phyloP scores from a whole-genome alignment of 2,888 invertebrate genomes.

The Drosophila peninsularis region DNA sequence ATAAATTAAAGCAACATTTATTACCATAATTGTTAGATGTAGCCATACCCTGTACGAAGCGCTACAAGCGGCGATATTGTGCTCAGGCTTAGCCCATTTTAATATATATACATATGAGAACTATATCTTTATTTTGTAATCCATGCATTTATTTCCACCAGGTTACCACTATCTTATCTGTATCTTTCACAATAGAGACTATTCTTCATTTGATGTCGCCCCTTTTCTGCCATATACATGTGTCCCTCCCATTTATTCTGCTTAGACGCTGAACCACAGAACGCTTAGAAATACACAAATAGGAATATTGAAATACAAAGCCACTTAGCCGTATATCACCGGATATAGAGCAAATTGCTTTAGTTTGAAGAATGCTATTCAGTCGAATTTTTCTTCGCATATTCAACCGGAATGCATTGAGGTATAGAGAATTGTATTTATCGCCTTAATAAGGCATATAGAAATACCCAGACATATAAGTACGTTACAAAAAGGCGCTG shows the following conservation, averaged over 20 bases:
- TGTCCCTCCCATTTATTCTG: not conserved
- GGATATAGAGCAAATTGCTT: conserved; percentile 1
- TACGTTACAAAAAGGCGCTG: conserved; percentile 12
- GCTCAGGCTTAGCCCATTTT: too few species aligned
- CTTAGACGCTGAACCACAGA: not conserved
- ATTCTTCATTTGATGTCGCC: not conserved
- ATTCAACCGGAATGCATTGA: conserved; percentile 6
- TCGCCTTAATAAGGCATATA: conserved; percentile 27
- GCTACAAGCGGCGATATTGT: not conserved
- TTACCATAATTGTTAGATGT: conserved; percentile 54
- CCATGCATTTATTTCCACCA: not conserved
- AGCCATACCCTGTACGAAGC: conserved; percentile 17
- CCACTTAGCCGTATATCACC: not conserved
- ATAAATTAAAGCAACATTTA: conserved; percentile 61
- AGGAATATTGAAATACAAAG: conserved; percentile 6
- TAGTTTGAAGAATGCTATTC: not conserved
- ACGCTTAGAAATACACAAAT: not conserved
- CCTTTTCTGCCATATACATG: not conserved
- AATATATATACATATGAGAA: not conserved
- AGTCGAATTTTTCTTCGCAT: conserved; percentile 1
- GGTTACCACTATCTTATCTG: not conserved
- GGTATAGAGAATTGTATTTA: conserved; percentile 36
- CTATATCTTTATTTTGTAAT: not conserved
- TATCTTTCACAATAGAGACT: not conserved
- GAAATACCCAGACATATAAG: conserved; percentile 20